Evolutionary conservation across 2,113 vertebrate genomes (phyloP).

Genomic region (Apeltes quadracus): DNA sequence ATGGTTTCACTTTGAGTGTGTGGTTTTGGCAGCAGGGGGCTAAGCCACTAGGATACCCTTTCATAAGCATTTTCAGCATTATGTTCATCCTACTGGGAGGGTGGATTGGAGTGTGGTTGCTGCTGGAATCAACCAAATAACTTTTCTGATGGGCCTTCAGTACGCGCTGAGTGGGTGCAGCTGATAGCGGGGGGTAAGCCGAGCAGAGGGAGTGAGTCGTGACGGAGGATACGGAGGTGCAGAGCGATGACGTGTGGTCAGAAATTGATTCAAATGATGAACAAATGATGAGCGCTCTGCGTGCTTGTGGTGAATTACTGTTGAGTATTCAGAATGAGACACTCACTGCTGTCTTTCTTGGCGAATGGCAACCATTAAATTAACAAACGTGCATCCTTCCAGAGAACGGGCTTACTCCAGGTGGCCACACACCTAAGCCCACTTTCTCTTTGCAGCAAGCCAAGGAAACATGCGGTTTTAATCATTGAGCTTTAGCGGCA

Average conservation of each 20-base stretch:
- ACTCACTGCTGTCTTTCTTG: neutral
- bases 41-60: conserved; percentile 36
- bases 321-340: neutral
- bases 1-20: conserved; percentile 39
- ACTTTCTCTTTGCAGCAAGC: neutral
- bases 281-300: neutral
- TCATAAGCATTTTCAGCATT: conserved; percentile 55
- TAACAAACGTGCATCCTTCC: neutral
- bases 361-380: too few species aligned
- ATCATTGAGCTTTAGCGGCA: neutral
- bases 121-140: conserved; percentile 48
- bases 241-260: neutral
- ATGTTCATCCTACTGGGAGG: conserved; percentile 42
- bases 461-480: neutral
- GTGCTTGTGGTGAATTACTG: neutral
- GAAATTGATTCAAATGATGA: conserved; percentile 39
- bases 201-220: conserved; percentile 40
- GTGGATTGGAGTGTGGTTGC: conserved; percentile 38
- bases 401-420: neutral
- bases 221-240: conserved; percentile 10
- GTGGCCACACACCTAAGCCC: neutral
- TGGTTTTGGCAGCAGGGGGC: conserved; percentile 52
- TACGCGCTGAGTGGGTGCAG: conserved; percentile 44
- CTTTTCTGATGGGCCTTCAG: conserved; percentile 46
- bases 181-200: conserved; percentile 36